Evolutionary conservation across 2,888 invertebrate species (phyloP), one percentile per base, ranked within the genome.

Genomic region (Escarpia spicata): DNA sequence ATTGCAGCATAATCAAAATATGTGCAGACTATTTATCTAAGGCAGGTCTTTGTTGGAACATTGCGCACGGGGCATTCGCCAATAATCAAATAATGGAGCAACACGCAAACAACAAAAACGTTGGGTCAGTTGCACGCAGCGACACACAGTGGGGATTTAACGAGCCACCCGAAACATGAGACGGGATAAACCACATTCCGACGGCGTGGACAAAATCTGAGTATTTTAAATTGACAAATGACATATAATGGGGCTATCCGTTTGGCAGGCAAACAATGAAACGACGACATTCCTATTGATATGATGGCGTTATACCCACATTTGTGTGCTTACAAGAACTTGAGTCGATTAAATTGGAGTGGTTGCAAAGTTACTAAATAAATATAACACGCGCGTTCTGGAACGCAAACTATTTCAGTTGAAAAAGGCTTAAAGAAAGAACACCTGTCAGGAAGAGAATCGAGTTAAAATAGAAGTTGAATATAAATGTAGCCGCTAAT

Each of bases 191-290:
- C 75, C 6, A 37, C 26, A 3, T 75, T 75, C 75, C 75, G 75
- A 75, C 75, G 75, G 75, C 26, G 75, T 26, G 75, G 75, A 75
- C 75, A 75, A 75, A 75, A 75, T 75, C 75, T 75, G 75, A 75
- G 75, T 75, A 75, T 75, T 75, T 75, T 19, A 75, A 75, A 19
- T n/a, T 75, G 75, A 75, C 75, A 75, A 75, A 75, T 75, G 75
- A 75, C 75, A 75, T 26, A 75, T 75, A 75, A 75, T 75, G 75
- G 52, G 52, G 15, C 52, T 12, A 52, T 15, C 52, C 52, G 52
- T n/a, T 75, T 75, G 75, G 19, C 75, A 75, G 75, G 75, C 75
- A 75, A 75, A 75, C 75, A 75, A 75, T 26, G 75, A 75, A 26
- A 75, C 75, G 26, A 75, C 75, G 75, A 75, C 19, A n/a, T 75